A percentile compares a stretch with the other conserved stretches of the same genome.
Evolutionary conservation across 2,888 invertebrate species (phyloP).

Genomic region (Bellardia pandia): DNA sequence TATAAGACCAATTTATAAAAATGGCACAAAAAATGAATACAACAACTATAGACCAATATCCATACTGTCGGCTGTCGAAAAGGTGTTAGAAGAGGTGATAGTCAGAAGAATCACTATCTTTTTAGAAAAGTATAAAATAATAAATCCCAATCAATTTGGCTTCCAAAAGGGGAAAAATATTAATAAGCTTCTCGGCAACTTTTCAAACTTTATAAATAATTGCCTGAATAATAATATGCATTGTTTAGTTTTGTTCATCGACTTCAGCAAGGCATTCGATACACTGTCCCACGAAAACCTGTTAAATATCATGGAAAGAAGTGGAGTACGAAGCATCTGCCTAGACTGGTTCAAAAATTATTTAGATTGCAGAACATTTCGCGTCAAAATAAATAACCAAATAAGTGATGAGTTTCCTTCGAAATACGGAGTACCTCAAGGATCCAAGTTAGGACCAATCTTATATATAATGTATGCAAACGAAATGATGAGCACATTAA

Average conservation of each 20-base stretch:
- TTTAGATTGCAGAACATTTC: not conserved
- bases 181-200: not conserved
- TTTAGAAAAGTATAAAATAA: not conserved
- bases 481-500: not conserved
- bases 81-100: too few relatives aligned
- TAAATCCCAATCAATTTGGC: not conserved
- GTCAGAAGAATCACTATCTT: too few relatives aligned
- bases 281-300: not conserved
- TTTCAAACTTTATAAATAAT: not conserved
- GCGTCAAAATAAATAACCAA: conserved; percentile 9
- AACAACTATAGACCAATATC: not conserved
- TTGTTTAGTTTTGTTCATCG: not conserved
- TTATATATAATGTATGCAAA: conserved; percentile 14
- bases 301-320: not conserved
- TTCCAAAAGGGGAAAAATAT: conserved; percentile 20
- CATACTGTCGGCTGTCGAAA: too few relatives aligned
- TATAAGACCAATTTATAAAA: conserved; percentile 1
- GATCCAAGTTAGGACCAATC: conserved; percentile 23
- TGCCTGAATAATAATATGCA: too few relatives aligned
- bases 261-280: conserved; percentile 23
- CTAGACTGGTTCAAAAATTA: conserved; percentile 17
- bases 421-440: conserved; percentile 14
- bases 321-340: not conserved
- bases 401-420: not conserved
- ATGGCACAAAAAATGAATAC: not conserved